Conservation (phyloP, 2,888 invertebrate genomes). For the Chydorus sphaericus region DNA sequence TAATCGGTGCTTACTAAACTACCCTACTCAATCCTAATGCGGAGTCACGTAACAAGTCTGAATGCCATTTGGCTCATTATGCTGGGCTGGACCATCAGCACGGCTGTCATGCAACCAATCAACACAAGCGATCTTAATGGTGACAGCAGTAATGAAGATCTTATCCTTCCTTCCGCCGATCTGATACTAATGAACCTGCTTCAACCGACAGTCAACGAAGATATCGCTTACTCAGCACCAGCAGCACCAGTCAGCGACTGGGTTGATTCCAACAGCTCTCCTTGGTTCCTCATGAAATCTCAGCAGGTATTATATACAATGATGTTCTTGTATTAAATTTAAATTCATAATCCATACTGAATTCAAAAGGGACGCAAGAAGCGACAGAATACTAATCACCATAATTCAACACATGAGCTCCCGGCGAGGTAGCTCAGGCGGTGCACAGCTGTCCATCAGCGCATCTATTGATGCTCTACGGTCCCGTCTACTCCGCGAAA, state of each 20-base stretch:
- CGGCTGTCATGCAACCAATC: neutral
- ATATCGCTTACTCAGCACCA: neutral
- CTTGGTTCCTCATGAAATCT: neutral
- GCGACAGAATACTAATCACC: neutral
- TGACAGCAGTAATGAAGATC: neutral
- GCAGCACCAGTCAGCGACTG: neutral
- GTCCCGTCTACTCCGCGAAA: constrained; percentile 62
- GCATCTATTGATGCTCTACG: constrained; percentile 75
- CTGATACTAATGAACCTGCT: neutral
- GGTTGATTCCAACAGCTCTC: neutral
- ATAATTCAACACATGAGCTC: too few relatives aligned
- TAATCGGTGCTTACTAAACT: neutral
- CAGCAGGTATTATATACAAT: neutral
- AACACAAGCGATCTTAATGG: neutral
- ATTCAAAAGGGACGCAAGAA: constrained; percentile 6
- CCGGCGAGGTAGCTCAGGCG: constrained; percentile 4
- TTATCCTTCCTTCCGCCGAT: neutral
- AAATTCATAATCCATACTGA: neutral
- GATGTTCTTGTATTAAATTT: neutral
- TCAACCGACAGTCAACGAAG: neutral
- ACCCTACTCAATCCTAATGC: neutral
- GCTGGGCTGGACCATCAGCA: neutral
- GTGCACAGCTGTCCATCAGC: constrained; percentile 58
- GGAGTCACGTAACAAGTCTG: neutral
- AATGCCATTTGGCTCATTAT: neutral